Conservation (phyloP, 2,113 vertebrate genomes). For the Erythrocercus mccallii region DNA sequence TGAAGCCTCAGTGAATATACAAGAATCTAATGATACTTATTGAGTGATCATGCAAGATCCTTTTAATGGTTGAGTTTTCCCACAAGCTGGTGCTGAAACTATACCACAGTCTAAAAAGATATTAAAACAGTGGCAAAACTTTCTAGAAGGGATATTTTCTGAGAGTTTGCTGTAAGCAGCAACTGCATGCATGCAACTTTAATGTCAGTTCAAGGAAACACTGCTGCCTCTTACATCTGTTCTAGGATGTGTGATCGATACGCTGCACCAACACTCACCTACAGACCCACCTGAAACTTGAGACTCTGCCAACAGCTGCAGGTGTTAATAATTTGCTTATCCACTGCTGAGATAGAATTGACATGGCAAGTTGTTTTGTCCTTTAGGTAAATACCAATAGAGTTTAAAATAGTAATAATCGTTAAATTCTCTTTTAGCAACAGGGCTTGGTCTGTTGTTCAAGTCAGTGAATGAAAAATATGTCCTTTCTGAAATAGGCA, state of each 20-base stretch:
- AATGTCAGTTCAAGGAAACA: neutral
- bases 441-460: neutral
- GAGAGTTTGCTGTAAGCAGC: neutral
- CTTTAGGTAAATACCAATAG: neutral
- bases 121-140: neutral
- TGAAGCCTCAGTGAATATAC: neutral
- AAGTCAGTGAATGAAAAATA: neutral
- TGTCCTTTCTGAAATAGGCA: neutral
- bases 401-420: neutral
- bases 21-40: neutral
- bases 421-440: neutral
- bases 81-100: neutral
- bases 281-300: neutral
- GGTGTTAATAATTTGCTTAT: neutral
- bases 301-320: neutral
- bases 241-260: neutral
- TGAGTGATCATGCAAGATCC: neutral
- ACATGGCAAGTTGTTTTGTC: neutral
- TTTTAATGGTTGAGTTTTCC: neutral
- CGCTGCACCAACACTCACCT: neutral
- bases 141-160: neutral
- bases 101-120: neutral
- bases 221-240: neutral
- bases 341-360: neutral
- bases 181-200: neutral